Evolutionary conservation across 1,140 invertebrate genomes (phyloP).

Genomic region (Spodoptera litura): DNA sequence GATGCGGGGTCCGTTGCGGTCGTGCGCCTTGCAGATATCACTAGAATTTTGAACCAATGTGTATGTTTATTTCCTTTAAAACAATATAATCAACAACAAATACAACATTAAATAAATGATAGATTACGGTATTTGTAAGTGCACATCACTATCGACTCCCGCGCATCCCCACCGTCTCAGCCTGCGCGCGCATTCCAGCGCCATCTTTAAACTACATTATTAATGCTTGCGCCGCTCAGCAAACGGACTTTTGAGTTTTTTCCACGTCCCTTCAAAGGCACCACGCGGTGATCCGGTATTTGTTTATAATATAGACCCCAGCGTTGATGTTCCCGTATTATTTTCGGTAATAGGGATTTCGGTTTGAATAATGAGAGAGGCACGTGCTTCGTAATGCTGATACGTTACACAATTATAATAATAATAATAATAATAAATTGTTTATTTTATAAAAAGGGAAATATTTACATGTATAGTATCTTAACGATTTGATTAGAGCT

Average conservation of each 20-base stretch:
- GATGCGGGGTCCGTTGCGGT: slow-evolving; percentile 27
- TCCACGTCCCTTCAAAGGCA: slow-evolving; percentile 59
- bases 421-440: no score
- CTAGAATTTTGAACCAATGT: no score
- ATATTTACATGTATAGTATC: no score
- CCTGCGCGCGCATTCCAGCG: slow-evolving; percentile 73
- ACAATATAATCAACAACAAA: neutral
- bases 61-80: neutral
- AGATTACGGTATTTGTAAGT: neutral
- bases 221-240: slow-evolving; percentile 69
- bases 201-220: slow-evolving; percentile 84
- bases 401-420: slow-evolving; percentile 16
- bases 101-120: no score
- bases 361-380: slow-evolving; percentile 40
- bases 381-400: slow-evolving; percentile 16
- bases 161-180: slow-evolving; percentile 66
- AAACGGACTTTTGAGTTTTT: slow-evolving; percentile 59
- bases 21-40: slow-evolving; percentile 8
- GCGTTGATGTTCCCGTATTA: slow-evolving; percentile 48
- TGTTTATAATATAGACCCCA: slow-evolving; percentile 77
- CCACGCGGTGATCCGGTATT: slow-evolving; percentile 66
- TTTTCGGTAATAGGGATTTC: slow-evolving; percentile 36
- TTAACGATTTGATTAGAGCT: no score
- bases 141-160: slow-evolving; percentile 54
- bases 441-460: no score